Evolutionary conservation across 23 tunicate species (phyloP).

Genomic region (Diplosoma virens): DNA sequence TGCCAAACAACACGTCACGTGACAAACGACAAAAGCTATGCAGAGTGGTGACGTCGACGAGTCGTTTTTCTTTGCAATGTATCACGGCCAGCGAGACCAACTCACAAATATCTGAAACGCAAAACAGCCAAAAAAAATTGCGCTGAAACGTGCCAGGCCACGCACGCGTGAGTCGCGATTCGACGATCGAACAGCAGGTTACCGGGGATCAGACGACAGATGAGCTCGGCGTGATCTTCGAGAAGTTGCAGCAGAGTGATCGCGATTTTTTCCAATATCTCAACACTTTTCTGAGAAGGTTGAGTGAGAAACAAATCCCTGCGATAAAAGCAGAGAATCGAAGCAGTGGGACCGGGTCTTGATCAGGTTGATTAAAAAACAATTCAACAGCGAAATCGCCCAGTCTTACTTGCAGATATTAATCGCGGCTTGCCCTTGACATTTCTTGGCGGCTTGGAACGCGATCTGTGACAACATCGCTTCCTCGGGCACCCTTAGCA

Average conservation of each 20-base stretch:
- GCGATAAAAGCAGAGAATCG: too few relatives aligned
- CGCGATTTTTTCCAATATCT: conserved; percentile 5
- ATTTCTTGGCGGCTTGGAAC: conserved; percentile 41
- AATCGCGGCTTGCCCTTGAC: conserved; percentile 46
- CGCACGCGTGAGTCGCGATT: background rate
- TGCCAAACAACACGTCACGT: conserved; percentile 8
- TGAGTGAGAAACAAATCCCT: background rate
- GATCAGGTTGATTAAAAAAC: too few relatives aligned
- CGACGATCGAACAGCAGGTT: background rate
- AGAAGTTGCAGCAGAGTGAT: conserved; percentile 7
- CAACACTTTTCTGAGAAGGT: conserved; percentile 1
- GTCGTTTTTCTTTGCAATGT: conserved; percentile 19
- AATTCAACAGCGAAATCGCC: too few relatives aligned
- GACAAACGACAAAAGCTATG: conserved; percentile 11
- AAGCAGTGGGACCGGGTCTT: too few relatives aligned
- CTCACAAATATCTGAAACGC: conserved; percentile 41
- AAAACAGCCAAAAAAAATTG: too few relatives aligned
- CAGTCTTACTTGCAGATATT: conserved; percentile 31
- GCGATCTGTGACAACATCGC: conserved; percentile 42
- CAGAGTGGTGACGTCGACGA: conserved; percentile 17
- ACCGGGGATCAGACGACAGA: conserved; percentile 20
- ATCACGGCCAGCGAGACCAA: conserved; percentile 13
- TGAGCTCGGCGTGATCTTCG: background rate
- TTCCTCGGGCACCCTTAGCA: conserved; percentile 35
- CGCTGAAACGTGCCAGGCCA: background rate